These are phyloP conservation scores for Tetranychus truncatus DNA, from an alignment of 2,888 invertebrate species.

Conservation along the genomic window DNA sequence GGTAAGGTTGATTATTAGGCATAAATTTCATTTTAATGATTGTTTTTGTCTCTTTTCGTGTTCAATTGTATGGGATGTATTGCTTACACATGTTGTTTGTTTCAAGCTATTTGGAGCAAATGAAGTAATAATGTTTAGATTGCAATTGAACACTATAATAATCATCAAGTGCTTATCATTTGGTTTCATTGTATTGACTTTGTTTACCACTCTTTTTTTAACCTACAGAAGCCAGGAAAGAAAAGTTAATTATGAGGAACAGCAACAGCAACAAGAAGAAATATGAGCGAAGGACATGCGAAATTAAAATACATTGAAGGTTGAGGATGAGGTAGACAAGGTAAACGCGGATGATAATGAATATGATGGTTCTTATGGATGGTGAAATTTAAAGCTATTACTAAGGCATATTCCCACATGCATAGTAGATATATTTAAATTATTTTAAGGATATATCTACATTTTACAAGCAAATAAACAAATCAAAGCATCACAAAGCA, in stretches of 20 bases:
- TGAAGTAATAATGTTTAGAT: no score
- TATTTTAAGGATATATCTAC: no score
- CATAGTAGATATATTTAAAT: neutral
- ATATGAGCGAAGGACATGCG: neutral
- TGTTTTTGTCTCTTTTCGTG: no score
- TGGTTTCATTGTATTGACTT: neutral
- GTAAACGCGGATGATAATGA: neutral
- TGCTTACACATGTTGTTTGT: no score
- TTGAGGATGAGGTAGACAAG: neutral
- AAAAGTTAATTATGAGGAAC: neutral
- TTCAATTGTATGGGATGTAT: no score
- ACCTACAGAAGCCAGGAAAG: neutral
- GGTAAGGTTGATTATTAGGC: no score
- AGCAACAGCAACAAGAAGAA: neutral
- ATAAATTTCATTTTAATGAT: no score
- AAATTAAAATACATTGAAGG: neutral
- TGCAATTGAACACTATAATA: no score
- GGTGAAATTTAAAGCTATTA: no score
- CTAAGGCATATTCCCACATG: neutral
- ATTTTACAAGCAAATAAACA: no score
- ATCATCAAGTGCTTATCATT: neutral
- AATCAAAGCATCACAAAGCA: no score
- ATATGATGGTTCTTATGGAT: neutral
- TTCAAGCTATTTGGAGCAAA: no score
- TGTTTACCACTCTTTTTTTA: neutral